Conservation (phyloP, 2,797 vertebrate species). For the Sebastes miniatus region DNA sequence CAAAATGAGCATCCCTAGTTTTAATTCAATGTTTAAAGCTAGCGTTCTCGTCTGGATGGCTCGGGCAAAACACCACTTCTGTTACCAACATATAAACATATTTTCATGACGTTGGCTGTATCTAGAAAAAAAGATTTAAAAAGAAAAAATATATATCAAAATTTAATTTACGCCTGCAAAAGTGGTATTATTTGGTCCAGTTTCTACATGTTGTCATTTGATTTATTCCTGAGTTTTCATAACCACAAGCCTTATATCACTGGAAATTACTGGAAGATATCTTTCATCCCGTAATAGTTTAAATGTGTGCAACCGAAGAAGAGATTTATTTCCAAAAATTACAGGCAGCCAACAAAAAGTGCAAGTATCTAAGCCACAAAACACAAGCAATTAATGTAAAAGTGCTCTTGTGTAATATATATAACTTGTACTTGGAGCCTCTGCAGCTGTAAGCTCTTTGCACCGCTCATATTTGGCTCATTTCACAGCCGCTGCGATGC, state of each 20-base stretch:
- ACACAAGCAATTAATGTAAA: background rate
- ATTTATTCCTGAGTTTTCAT: background rate
- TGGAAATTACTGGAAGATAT: background rate
- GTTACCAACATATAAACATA: too few species aligned
- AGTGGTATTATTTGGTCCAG: background rate
- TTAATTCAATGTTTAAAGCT: too few species aligned
- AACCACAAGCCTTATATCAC: background rate
- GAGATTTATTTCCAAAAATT: background rate
- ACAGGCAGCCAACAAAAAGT: background rate
- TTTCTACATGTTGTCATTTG: background rate
- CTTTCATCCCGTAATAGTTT: background rate
- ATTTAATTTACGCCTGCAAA: background rate
- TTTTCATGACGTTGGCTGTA: too few species aligned
- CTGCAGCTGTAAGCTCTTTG: slow-evolving; percentile 44
- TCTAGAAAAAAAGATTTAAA: background rate
- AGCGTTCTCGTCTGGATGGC: too few species aligned
- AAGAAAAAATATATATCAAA: background rate
- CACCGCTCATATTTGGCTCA: slow-evolving; percentile 37
- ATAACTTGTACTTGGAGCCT: background rate
- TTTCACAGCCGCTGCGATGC: slow-evolving; percentile 17
- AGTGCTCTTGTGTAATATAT: background rate
- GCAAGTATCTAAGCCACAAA: background rate
- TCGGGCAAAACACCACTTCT: too few species aligned
- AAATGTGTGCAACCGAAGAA: background rate
- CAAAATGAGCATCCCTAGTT: too few species aligned